Base-by-base conservation (phyloP, 2,797 vertebrate species). In the Sebastolobus alascanus region DNA sequence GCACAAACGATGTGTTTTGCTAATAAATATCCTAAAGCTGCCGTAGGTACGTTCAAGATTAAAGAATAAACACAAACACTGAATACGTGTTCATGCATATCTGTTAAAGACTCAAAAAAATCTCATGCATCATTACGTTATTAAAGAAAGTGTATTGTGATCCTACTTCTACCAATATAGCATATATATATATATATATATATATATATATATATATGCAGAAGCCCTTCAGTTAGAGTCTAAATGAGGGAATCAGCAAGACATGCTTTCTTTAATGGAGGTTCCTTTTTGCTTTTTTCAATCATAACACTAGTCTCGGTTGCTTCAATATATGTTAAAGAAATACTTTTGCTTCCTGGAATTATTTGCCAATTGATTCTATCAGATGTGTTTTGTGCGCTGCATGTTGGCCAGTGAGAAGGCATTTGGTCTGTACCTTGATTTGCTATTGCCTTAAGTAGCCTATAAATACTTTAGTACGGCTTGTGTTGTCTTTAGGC, bases 21-120 rank as follows among this genome's bases (percentile, higher is more conserved):
- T 79, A 66, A 79, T 79, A 75, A 70, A 68, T 69, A 43, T 71
- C 69, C 40, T 11, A 27, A 76, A 71, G 22, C 54, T 38, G 37
- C 27, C 8, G 8, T 37, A 46, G 18, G 56, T 68, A 56, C 9
- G 2, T 67, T 83, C 4, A 64, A 74, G 61, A 74, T 77, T 70
- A 54, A 80, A 56, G 38, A 73, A 59, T 52, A 60, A 72, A 63
- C 29, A 65, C 33, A 58, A 50, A 80, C 25, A 43, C 12, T 9
- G 16, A 65, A 43, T 54, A 8, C 65, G 50, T 72, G 64, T 55
- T 59, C 8, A 8, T 6, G 16, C 29, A 67, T 33, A 55, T 50
- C 33, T 60, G 14, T 60, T 61, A 18, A 27, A 70, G 18, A 64
- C 7, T 71, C 43, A 73, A 35, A 11, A 2, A 29, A 27, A n/a